Percentiles rank a stretch among this genome's conserved stretches.
Conservation (phyloP, 2,797 vertebrate species). For the Gobionotothen gibberifrons region DNA sequence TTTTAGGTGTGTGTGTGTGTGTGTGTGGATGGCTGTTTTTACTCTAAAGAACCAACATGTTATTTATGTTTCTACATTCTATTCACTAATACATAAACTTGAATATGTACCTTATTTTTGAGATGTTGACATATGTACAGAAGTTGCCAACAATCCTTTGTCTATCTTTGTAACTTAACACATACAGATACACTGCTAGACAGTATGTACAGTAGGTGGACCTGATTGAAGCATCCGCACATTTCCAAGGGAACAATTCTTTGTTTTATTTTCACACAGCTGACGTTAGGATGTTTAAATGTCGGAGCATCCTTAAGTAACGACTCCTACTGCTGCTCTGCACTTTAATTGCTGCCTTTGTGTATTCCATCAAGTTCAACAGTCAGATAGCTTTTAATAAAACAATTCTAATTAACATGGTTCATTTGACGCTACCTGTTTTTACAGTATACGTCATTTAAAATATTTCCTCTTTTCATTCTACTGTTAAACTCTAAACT, state of each 20-base stretch:
- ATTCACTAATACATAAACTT: neutral
- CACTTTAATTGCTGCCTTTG: neutral
- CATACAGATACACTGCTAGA: neutral
- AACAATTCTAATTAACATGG: neutral
- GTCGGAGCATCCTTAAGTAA: neutral
- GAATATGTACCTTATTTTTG: neutral
- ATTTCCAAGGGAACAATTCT: neutral
- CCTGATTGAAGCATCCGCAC: neutral
- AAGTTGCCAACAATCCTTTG: neutral
- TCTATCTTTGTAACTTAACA: neutral
- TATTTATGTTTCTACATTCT: neutral
- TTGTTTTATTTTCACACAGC: neutral
- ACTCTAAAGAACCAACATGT: conserved; percentile 2
- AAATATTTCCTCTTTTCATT: neutral
- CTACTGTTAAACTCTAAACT: neutral
- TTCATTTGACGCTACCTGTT: neutral
- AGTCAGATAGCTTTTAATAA: conserved; percentile 1
- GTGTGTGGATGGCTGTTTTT: conserved; percentile 3
- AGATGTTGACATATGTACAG: neutral
- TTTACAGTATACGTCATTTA: neutral
- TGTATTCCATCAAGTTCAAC: conserved; percentile 3
- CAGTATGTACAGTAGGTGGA: neutral
- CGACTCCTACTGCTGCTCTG: neutral
- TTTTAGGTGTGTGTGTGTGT: neutral
- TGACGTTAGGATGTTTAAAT: neutral